Evolutionary conservation across 2,797 vertebrate genomes (phyloP).

Genomic region (Pantherophis vulpinus): DNA sequence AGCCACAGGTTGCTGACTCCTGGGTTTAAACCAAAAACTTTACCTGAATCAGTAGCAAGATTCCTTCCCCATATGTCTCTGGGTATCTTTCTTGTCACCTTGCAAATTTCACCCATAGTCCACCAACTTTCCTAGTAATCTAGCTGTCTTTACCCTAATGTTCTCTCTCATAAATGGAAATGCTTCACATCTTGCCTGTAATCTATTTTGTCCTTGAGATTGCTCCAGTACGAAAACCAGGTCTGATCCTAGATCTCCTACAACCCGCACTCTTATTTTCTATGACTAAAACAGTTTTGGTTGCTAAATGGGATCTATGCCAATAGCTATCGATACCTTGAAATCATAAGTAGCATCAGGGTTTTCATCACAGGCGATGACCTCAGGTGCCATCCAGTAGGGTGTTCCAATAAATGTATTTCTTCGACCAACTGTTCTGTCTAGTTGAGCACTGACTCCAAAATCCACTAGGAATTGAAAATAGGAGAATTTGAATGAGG

Average conservation of each 20-base stretch:
- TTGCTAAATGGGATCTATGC: not conserved
- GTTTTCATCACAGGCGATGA: constrained; percentile 97
- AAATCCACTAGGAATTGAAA: constrained; percentile 84
- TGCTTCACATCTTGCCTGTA: not conserved
- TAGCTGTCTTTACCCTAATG: not conserved
- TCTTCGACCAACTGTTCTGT: constrained; percentile 91
- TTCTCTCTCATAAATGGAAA: not conserved
- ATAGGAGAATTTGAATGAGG: not conserved
- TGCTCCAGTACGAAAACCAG: not conserved
- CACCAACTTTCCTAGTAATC: not conserved
- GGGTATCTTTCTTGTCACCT: too few species aligned
- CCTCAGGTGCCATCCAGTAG: constrained; percentile 98
- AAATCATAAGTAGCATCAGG: constrained; percentile 97
- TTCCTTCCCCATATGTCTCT: not conserved
- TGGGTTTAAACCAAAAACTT: not conserved
- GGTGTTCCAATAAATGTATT: constrained; percentile 98
- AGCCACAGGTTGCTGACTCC: too few species aligned
- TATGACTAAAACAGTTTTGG: not conserved
- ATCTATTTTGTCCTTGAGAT: not conserved
- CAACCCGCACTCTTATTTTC: not conserved
- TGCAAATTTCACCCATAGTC: not conserved
- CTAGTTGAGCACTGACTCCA: constrained; percentile 94
- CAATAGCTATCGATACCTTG: constrained; percentile 77
- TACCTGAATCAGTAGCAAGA: not conserved
- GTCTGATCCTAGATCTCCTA: not conserved